Base-by-base conservation (phyloP, 1,140 invertebrate species). In the Monochamus saltuarius region DNA sequence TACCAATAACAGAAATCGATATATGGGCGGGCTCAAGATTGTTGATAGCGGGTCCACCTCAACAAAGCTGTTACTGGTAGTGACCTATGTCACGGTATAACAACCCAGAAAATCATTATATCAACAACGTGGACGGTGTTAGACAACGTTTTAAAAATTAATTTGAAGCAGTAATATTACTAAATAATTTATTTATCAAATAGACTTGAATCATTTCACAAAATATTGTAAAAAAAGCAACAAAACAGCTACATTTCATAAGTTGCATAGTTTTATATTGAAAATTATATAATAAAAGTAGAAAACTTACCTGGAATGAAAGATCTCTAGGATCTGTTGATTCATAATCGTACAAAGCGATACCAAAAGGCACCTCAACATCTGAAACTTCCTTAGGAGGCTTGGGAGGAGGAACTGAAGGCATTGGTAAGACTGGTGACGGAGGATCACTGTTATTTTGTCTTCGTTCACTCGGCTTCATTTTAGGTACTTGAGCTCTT, bases 291-390 rank as follows among this genome's bases (percentile, higher is more conserved):
- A 37, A 43, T 46, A 57, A 29, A 29, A 29, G 22, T 29, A 29
- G 22, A 6, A 29, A 29, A 67, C 62, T 47, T 74, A 91, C 87
- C 73, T 86, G 85, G 67, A 92, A 86, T 56, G 79, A 78, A 34
- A 92, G 79, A 82, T 92, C 90, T 55, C 85, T 87, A 14, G 81
- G 74, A 68, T 89, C 87, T 16, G 81, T 82, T 11, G 86, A 84
- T 46, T 82, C 78, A 66, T 89, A 90, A 77, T 91, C 86, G 69
- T 86, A 92, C 1, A 90, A 74, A 4, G 89, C 89, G 51, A 91
- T 81, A 29, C 87, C 89, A 73, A 89, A 83, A 0, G 72, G 78
- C 75, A 72, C 81, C 59, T 62, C 65, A 51, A 65, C 68, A 35
- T 76, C 68, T 22, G 78, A 74, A 61, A 79, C 70, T 29, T 83